A percentile compares a stretch with the other conserved stretches of the same genome.
These are phyloP conservation scores for Lepus americanus DNA, from an alignment of 2,113 vertebrate species.

Conservation along the genomic window DNA sequence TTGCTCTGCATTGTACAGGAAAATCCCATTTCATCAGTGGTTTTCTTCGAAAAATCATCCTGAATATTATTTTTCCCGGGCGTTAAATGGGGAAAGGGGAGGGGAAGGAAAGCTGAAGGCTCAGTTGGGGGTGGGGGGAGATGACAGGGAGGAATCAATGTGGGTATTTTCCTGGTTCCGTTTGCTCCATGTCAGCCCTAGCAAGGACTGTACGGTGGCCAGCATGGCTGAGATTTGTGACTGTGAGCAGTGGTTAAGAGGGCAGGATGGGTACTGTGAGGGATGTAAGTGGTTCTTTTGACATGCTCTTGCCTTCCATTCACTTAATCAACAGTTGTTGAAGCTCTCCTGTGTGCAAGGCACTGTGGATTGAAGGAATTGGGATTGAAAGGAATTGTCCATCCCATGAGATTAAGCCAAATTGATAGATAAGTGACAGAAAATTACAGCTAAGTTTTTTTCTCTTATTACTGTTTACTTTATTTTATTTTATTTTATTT, in stretches of 20 bases:
- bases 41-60: not conserved
- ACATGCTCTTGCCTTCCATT: not conserved
- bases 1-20: not conserved
- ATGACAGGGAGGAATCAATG: not conserved
- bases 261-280: not conserved
- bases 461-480: too few relatives aligned
- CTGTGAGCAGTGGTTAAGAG: constrained; percentile 1
- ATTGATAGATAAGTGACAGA: not conserved
- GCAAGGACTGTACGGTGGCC: not conserved
- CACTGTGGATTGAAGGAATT: not conserved
- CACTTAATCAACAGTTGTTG: not conserved
- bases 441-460: not conserved
- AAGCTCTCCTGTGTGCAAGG: not conserved
- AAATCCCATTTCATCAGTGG: not conserved
- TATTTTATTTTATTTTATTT: too few relatives aligned
- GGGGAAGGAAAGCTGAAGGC: not conserved
- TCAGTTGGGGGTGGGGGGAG: too few relatives aligned
- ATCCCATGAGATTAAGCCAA: not conserved
- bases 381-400: not conserved
- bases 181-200: not conserved
- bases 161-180: not conserved
- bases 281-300: not conserved
- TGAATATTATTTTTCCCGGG: not conserved
- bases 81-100: not conserved
- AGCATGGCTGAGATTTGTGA: not conserved